phyloP scores from a whole-genome alignment of 2,113 vertebrate genomes.

The Otus sunia region DNA sequence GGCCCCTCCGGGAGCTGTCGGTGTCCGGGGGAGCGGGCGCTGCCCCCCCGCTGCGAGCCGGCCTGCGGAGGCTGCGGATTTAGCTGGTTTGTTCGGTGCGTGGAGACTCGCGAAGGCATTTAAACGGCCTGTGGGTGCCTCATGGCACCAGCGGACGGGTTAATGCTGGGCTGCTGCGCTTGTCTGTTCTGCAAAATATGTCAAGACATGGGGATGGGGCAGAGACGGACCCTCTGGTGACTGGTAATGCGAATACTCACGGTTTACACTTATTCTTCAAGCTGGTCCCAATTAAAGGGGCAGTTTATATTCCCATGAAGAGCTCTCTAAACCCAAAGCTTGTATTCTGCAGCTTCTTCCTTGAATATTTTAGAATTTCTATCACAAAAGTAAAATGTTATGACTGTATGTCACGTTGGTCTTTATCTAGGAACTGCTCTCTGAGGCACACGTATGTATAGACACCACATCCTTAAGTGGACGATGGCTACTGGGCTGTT shows the following conservation, averaged over 20 bases:
- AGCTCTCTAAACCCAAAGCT: background rate
- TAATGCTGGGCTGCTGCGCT: fast-evolving
- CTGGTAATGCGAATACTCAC: fast-evolving
- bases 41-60: too few relatives aligned
- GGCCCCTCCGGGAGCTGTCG: background rate
- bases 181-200: fast-evolving
- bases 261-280: fast-evolving
- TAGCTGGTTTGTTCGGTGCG: fast-evolving
- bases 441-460: fast-evolving
- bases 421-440: background rate
- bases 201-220: background rate
- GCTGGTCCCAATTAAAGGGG: fast-evolving
- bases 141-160: fast-evolving
- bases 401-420: background rate
- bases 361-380: background rate
- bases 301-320: fast-evolving
- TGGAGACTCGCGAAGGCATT: background rate
- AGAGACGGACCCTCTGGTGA: fast-evolving
- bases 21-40: background rate
- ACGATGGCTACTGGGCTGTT: background rate
- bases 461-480: background rate
- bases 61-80: background rate
- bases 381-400: fast-evolving
- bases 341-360: background rate
- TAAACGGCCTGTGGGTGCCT: too few relatives aligned